phyloP scores from a whole-genome alignment of 2,797 vertebrate genomes.

The Forpus xanthops region DNA sequence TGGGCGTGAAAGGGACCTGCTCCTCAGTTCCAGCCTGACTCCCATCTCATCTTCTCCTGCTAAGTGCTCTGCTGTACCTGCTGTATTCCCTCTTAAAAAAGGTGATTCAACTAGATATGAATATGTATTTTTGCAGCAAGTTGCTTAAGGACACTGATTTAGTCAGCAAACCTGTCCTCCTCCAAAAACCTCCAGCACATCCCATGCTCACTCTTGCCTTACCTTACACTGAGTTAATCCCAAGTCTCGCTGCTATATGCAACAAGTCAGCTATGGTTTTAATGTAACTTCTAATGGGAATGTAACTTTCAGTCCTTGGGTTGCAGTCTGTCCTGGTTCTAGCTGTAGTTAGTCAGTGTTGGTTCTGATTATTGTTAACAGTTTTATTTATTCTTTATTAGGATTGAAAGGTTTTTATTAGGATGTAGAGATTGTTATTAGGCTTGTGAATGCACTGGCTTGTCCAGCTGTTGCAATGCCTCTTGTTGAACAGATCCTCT shows the following conservation, averaged over 20 bases:
- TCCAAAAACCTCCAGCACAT: not conserved
- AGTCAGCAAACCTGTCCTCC: not conserved
- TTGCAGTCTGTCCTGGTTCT: not conserved
- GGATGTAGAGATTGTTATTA: not conserved
- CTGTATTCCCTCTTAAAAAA: not conserved
- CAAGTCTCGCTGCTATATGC: not conserved
- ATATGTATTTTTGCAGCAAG: not conserved
- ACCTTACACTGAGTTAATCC: not conserved
- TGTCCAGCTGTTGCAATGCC: not conserved
- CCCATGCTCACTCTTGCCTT: not conserved
- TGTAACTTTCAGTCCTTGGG: not conserved
- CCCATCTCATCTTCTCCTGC: not conserved
- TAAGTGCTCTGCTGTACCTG: not conserved
- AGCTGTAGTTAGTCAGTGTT: not conserved
- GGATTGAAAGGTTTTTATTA: slow-evolving; percentile 18
- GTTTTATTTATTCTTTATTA: not conserved
- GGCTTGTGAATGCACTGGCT: not conserved
- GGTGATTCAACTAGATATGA: not conserved
- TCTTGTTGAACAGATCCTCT: not conserved
- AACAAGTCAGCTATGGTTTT: not conserved
- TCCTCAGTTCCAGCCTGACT: not conserved
- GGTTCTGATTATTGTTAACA: not conserved
- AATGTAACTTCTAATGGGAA: not conserved
- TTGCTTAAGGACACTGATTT: not conserved
- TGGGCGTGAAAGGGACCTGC: not conserved